phyloP scores from a whole-genome alignment of 2,113 vertebrate species.

The Alethe diademata region DNA sequence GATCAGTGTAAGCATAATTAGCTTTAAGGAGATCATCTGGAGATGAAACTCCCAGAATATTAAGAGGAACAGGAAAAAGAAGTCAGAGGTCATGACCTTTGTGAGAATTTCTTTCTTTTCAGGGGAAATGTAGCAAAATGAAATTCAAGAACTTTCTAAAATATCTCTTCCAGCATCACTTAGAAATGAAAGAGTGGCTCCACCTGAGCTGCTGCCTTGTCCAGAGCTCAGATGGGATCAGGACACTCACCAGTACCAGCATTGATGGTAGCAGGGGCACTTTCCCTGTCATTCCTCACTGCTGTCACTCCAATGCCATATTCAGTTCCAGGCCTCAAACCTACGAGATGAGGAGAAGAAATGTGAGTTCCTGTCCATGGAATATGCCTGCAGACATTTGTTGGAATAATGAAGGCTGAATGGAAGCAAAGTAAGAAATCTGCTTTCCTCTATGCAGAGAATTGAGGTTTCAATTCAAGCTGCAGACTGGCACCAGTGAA shows the following conservation, averaged over 20 bases:
- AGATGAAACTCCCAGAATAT: neutral
- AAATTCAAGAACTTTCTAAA: neutral
- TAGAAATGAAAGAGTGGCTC: neutral
- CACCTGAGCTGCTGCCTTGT: neutral
- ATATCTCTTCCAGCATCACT: neutral
- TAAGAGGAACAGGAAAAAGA: neutral
- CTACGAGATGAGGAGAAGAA: constrained; percentile 59
- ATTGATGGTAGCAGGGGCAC: constrained; percentile 90
- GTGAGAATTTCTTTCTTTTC: neutral
- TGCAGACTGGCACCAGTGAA: neutral
- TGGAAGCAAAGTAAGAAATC: neutral
- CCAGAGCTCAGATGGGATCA: neutral
- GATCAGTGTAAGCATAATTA: neutral
- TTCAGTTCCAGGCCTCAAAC: constrained; percentile 91
- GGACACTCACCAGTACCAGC: constrained; percentile 87
- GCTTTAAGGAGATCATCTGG: neutral
- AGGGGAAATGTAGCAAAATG: neutral
- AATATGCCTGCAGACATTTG: neutral
- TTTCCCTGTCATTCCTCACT: constrained; percentile 89
- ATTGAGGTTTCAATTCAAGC: neutral
- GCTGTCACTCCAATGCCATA: constrained; percentile 96
- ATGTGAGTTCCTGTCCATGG: neutral
- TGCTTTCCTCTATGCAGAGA: neutral
- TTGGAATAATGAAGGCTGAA: neutral
- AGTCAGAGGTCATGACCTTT: neutral